These are phyloP conservation scores for Drosophila emarginata DNA, from an alignment of 2,888 invertebrate genomes.

Conservation along the genomic window DNA sequence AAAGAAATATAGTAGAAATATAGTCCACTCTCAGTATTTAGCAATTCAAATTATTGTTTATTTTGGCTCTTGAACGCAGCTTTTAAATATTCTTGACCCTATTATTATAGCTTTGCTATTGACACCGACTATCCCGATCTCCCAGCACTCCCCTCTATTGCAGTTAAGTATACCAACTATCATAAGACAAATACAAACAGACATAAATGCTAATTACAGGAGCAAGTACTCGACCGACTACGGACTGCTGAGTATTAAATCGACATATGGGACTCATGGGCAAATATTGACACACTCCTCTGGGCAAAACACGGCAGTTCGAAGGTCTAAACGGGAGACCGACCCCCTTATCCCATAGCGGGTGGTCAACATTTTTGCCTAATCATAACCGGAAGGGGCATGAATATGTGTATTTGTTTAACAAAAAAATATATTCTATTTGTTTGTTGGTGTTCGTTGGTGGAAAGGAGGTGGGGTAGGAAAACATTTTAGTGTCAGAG, in stretches of 20 bases:
- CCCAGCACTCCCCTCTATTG: neutral
- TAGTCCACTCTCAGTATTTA: neutral
- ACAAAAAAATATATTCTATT: constrained; percentile 27
- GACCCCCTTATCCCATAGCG: constrained; percentile 1
- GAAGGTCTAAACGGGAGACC: constrained; percentile 6
- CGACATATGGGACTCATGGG: constrained; percentile 65
- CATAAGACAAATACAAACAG: constrained; percentile 51
- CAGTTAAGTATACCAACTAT: constrained; percentile 22
- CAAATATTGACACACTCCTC: constrained; percentile 69
- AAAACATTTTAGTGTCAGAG: constrained; percentile 56
- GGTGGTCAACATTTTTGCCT: constrained; percentile 46
- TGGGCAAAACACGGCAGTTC: constrained; percentile 25
- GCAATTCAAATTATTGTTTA: neutral
- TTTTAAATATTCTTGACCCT: constrained; percentile 15
- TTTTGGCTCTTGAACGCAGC: neutral
- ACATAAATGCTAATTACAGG: constrained; percentile 73
- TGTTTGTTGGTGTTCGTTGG: constrained; percentile 23
- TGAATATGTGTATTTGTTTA: constrained; percentile 39
- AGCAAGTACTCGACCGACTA: constrained; percentile 36
- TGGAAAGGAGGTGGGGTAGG: neutral
- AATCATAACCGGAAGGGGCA: constrained; percentile 47
- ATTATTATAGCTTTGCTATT: constrained; percentile 33
- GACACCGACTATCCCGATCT: constrained; percentile 32
- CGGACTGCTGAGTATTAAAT: constrained; percentile 16
- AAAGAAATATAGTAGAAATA: too few species aligned